Percentiles rank a stretch among this genome's conserved stretches.
Conservation (phyloP, 2,113 vertebrate genomes). For the Seriola aureovittata region DNA sequence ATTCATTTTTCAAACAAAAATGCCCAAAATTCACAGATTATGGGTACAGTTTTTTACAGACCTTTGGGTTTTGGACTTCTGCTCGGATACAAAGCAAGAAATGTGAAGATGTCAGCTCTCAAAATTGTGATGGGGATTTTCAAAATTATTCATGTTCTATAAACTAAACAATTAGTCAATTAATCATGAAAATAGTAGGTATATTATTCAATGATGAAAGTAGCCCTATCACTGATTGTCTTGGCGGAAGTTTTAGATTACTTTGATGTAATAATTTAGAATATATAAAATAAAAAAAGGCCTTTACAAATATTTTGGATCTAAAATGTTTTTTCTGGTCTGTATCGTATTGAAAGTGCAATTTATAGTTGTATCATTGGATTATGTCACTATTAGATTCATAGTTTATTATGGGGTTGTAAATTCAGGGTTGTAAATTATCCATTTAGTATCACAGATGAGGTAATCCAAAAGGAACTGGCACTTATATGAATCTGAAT, state of each 20-base stretch:
- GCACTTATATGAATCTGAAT: background rate
- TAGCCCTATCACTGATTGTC: background rate
- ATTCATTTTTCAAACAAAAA: background rate
- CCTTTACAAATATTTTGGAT: background rate
- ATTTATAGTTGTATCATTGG: background rate
- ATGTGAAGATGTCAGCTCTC: no score
- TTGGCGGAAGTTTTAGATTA: background rate
- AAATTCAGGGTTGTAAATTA: background rate
- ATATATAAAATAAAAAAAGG: background rate
- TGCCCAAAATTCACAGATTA: no score
- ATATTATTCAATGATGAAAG: background rate
- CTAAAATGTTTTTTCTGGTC: background rate
- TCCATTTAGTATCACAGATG: background rate
- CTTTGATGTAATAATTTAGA: background rate
- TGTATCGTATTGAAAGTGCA: background rate
- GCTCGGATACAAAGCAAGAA: no score
- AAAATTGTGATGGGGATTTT: background rate
- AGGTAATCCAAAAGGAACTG: background rate
- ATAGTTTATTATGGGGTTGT: background rate
- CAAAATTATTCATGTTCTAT: background rate
- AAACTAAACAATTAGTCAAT: background rate
- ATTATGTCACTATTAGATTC: background rate
- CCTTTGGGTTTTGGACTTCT: no score
- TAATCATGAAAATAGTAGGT: background rate
- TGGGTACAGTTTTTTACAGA: background rate